These are phyloP conservation scores for Vulpes vulpes DNA, from an alignment of 2,113 vertebrate genomes.

Conservation along the genomic window DNA sequence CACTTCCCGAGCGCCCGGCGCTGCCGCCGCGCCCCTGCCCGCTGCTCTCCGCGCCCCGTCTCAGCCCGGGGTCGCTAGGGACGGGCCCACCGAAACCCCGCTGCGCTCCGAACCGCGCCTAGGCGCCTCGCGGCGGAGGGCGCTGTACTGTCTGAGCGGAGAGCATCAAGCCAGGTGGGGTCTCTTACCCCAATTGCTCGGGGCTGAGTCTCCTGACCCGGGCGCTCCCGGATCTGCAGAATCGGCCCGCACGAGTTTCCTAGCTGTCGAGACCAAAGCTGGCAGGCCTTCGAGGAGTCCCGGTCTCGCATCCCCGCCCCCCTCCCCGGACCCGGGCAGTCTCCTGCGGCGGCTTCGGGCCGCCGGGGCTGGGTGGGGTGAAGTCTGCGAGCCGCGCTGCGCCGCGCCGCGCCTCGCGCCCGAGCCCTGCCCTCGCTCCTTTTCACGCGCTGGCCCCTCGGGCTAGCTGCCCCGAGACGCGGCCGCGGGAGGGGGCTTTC, in stretches of 20 bases:
- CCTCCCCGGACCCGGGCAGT: constrained; percentile 36
- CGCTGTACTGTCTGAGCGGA: background rate
- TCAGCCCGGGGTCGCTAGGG: background rate
- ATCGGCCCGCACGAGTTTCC: constrained; percentile 66
- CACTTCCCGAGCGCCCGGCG: constrained; percentile 69
- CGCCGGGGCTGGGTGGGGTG: constrained; percentile 46
- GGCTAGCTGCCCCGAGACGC: constrained; percentile 64
- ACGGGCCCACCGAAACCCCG: background rate
- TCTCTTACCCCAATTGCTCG: constrained; percentile 62
- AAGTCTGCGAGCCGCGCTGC: constrained; percentile 38
- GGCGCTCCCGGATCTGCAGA: constrained; percentile 42
- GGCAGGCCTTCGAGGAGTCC: background rate
- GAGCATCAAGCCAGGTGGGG: background rate
- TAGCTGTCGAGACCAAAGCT: constrained; percentile 42
- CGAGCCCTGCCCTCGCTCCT: constrained; percentile 41
- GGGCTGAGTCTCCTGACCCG: constrained; percentile 63
- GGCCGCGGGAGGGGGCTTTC: constrained; percentile 49
- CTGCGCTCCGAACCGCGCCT: constrained; percentile 29
- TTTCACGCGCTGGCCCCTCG: constrained; percentile 37
- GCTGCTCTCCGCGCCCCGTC: constrained; percentile 54
- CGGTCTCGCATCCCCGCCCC: constrained; percentile 22
- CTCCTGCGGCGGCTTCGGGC: background rate
- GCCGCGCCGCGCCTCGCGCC: background rate
- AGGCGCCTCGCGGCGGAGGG: background rate
- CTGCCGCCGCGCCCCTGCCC: constrained; percentile 65